Evolutionary conservation across 37 sponge, comb jelly and placozoan genomes (phyloP), one percentile per base, ranked within the genome.

Genomic region (Petrosia ficiformis): DNA sequence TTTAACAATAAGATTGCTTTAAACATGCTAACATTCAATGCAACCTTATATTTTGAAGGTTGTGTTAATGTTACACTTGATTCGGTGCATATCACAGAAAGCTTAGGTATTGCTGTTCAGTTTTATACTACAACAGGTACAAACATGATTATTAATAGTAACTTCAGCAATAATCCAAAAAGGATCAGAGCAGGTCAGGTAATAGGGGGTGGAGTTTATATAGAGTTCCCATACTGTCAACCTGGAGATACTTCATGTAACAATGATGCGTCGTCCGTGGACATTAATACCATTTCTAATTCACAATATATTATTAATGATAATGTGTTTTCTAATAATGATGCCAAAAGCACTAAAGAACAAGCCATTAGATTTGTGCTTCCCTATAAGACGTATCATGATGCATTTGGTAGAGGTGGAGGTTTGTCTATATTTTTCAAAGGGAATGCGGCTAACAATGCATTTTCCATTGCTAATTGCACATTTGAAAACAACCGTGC

Each of bases 151-250:
- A 61, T 26, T 61, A 22, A 61, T 26, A 26, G 63, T 61, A 61
- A 24, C 22, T 61, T 61, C n/a, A n/a, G 5, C 63, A 61, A 61
- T 29, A 61, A 61, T 22, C 11, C 25, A 26, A 48, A 19, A 14
- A 29, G 63, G 25, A n/a, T 26, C 28, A 61, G 63, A 26, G 14
- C 8, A 8, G 16, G n/a, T n/a, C n/a, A n/a, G n/a, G n/a, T n/a
- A n/a, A n/a, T 61, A n/a, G 26, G 63, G 6, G 63, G 63, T 11
- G 63, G 63, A 6, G 63, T 61, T 24, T 61, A 61, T n/a, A 61
- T 61, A n/a, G 63, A 61, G 28, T 61, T 61, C 63, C 63, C 63
- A 26, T 61, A 61, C 26, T 61, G 63, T 61, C 63, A 26, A 26
- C 63, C 63, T 61, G 63, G 63, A 6, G 28, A 8, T n/a, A 61